Evolutionary conservation across 2,888 invertebrate genomes (phyloP), one percentile per base, ranked within the genome.

Genomic region (Poecilobothrus nobilitatus): DNA sequence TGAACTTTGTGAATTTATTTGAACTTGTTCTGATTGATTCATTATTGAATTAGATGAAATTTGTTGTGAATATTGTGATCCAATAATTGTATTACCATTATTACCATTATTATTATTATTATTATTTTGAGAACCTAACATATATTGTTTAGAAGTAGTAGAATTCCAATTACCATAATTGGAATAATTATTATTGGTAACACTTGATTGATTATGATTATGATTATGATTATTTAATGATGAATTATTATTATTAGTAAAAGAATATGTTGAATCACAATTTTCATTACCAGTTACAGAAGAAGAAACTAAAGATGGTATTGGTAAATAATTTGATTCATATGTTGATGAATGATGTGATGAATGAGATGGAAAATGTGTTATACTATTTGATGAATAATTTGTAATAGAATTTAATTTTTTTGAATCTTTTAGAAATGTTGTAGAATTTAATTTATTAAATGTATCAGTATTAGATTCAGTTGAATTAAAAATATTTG

Each of bases 381-480:
- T 20, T 20, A 64, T 44, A 20, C 65, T 65, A n/a, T n/a, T n/a
- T n/a, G n/a, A n/a, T 63, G 63, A 22, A 64, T 64, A 64, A 27
- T 21, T 20, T 41, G 44, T 12, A 53, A 22, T 33, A 15, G 53
- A n/a, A 44, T 66, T 41, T 65, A 12, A 37, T 65, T 41, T 37
- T 37, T 65, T 65, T 6, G 44, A 3, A 44, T 44, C 44, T 44
- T 44, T 44, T 44, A 12, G 66, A 61, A 70, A 68, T 27, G 27
- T 2, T 37, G 68, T 63, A 61, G 63, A 69, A 12, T 67, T 65
- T n/a, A 34, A 33, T 34, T 65, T 65, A 34, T 33, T 34, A 65
- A 18, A 65, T n/a, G 27, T 12, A 34, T 34, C 65, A 65, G 20
- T 34, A 44, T 44, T 44, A 12, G 15, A 44, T 22, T 63, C 63